Evolutionary conservation across 2,797 vertebrate species (phyloP), one percentile per base, ranked within the genome.

Genomic region (Helarctos malayanus): DNA sequence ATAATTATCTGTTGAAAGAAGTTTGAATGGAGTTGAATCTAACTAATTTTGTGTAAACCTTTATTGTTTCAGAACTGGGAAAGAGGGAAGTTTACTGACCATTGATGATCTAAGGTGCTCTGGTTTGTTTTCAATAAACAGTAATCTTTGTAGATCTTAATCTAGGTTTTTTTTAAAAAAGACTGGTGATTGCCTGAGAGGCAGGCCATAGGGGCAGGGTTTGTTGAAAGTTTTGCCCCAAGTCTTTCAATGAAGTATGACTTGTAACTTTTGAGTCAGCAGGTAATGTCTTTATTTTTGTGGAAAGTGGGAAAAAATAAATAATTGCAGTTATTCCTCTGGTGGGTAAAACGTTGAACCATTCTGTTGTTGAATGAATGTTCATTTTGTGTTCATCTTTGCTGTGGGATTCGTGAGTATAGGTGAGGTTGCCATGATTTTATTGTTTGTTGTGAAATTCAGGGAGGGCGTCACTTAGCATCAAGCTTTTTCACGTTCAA

Each of bases 311-410:
- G 95, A 95, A 23, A 88, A 91, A 96, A 92, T 94, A 94, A 92
- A 75, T 91, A 89, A 85, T 83, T 87, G 23, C n/a, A 10, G 78
- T 69, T 91, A 41, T 84, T 91, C 92, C 76, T 21, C 59, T 47
- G 73, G 56, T 88, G 96, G 97, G 96, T 97, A 97, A 92, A 95
- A 93, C 79, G 52, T n/a, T 79, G 49, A 59, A 63, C 21, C 23
- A 38, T 91, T 91, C 69, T 94, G 47, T 83, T 91, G 91, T 97
- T 98, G 97, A 98, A 97, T 98, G 98, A 98, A 98, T 98, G 95
- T 94, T 97, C 97, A n/a, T 94, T 98, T 97, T 98, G 95, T 98
- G 94, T 98, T 96, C 21, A 97, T 98, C 96, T 98, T 97, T 98
- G 90, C 89, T 97, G 89, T 98, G 97, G 91, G 89, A 94, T 93